Evolutionary conservation across 2,797 vertebrate genomes (phyloP), one percentile per base, ranked within the genome.

Genomic region (Coilia nasus): DNA sequence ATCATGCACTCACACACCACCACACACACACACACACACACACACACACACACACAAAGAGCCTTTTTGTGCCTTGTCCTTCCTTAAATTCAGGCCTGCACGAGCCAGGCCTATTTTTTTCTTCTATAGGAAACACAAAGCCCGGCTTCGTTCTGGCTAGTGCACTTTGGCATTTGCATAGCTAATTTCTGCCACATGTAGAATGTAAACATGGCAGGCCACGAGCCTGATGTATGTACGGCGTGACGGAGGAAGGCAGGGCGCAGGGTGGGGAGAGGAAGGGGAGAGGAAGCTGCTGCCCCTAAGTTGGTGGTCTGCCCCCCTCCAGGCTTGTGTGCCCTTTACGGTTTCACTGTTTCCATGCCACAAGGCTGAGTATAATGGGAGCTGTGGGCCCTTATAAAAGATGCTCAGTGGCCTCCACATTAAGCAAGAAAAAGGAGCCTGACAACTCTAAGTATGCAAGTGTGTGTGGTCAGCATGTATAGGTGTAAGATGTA

Each of bases 21-120:
- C 67, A 75, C 25, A 67, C 62, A 28, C 31, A 35, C 31, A 71
- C 67, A 71, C 23, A 23, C 60, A 64, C 62, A 64, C 62, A 64
- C 23, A 64, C 62, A 64, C 62, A 41, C 35, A 41, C 35, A 41
- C 35, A 41, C 35, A 41, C 50, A 71, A 71, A 71, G 71, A 78
- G 35, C 19, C 71, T 78, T 78, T 44, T 78, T 78, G 71, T 78
- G 35, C 71, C 71, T 78, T 78, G 71, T 78, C 35, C 71, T 78
- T 78, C 71, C 35, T 78, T 7, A 14, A 78, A 78, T 41, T 41
- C 62, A 47, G 56, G 35, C 35, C 57, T 19, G 47, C n/a, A 50
- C 54, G 21, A 31, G 47, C 44, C 19, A 21, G 35, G 71, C 14
- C 35, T 31, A 54, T 10, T 54, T 54, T 54, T 21, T 78, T 44